Evolutionary conservation across 2,888 invertebrate genomes (phyloP).

Genomic region (Syrphus vitripennis): DNA sequence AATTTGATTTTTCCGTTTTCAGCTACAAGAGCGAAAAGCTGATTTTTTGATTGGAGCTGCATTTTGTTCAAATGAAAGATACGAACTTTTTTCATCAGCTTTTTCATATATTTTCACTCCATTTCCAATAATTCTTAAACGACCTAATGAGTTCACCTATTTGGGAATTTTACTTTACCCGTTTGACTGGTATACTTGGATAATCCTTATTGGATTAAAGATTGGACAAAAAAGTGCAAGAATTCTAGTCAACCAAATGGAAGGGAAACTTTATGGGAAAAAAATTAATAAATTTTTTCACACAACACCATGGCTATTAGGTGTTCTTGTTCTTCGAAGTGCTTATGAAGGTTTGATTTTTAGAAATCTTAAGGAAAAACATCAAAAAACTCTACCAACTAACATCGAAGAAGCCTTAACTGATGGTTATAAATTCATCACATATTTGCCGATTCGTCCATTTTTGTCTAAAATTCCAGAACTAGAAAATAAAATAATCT

Average conservation of each 20-base stretch:
- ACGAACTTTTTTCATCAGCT: background rate
- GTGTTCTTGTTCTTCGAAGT: slow-evolving; percentile 57
- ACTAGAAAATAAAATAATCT: background rate
- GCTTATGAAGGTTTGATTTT: slow-evolving; percentile 74
- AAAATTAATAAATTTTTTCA: background rate
- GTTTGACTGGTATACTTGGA: background rate
- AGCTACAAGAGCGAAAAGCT: background rate
- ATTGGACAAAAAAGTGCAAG: background rate
- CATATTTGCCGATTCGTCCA: rapidly evolving
- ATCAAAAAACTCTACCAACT: slow-evolving; percentile 70
- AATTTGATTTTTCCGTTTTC: background rate
- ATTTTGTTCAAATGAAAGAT: background rate
- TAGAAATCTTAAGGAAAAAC: slow-evolving; percentile 73
- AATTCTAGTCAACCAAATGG: background rate
- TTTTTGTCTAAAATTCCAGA: background rate
- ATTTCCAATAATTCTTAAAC: background rate
- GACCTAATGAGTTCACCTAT: background rate
- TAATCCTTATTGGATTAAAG: background rate
- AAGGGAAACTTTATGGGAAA: background rate
- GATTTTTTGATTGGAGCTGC: background rate
- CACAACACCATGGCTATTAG: background rate
- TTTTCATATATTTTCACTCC: too few relatives aligned
- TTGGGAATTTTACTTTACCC: background rate
- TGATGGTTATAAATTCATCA: slow-evolving; percentile 57
- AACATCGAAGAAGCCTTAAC: slow-evolving; percentile 65